These are phyloP conservation scores for Lycaon pictus DNA, from an alignment of 2,113 vertebrate genomes.

Conservation along the genomic window DNA sequence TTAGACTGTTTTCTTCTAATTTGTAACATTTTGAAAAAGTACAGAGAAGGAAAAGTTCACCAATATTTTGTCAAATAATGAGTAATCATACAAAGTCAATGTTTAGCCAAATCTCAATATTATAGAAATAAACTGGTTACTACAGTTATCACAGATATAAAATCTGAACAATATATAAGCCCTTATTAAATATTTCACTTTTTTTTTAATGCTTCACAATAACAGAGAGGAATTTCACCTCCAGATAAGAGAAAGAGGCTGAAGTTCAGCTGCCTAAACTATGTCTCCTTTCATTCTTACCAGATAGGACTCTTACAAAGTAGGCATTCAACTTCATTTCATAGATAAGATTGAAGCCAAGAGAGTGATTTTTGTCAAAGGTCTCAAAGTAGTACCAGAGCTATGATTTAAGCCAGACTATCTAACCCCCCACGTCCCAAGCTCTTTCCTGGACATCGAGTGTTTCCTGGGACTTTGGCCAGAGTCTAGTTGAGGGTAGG, in stretches of 20 bases:
- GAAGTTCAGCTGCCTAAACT: not conserved
- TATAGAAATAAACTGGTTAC: not conserved
- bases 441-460: not conserved
- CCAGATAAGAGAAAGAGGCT: not conserved
- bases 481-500: not conserved
- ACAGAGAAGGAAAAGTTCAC: not conserved
- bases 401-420: not conserved
- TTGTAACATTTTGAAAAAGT: not conserved
- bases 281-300: not conserved
- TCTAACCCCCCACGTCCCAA: not conserved
- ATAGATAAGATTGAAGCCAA: not conserved
- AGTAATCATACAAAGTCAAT: not conserved
- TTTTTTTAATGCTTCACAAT: not conserved
- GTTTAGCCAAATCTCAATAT: not conserved
- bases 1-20: not conserved
- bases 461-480: not conserved
- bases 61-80: constrained; percentile 23
- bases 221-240: not conserved
- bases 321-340: not conserved
- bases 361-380: not conserved
- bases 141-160: not conserved
- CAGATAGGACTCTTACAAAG: not conserved
- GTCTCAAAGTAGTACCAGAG: not conserved
- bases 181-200: not conserved
- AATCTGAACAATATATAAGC: not conserved